Conservation (phyloP, 2,888 invertebrate genomes). For the Leptopterna dolabrata region DNA sequence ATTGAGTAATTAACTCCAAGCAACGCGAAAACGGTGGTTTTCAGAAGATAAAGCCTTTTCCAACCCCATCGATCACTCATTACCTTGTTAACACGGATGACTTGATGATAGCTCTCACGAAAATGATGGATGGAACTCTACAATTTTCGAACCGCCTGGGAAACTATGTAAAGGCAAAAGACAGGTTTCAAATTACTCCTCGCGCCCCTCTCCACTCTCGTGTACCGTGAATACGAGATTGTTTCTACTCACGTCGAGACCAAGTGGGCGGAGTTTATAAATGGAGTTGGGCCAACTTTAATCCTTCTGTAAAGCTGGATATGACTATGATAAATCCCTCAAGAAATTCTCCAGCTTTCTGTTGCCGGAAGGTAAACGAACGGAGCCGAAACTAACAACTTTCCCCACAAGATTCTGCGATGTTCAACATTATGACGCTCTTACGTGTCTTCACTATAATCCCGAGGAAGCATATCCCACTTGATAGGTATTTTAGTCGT, state of each 20-base stretch:
- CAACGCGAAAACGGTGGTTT: background rate
- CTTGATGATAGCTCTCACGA: background rate
- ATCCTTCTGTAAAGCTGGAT: conserved; percentile 37
- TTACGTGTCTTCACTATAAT: background rate
- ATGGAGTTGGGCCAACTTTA: conserved; percentile 35
- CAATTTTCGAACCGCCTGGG: background rate
- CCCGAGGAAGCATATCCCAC: too few relatives aligned
- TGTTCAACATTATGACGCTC: background rate
- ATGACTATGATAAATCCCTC: conserved; percentile 44
- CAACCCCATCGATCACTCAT: conserved; percentile 27
- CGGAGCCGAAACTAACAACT: background rate
- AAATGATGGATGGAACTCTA: conserved; percentile 18
- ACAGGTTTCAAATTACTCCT: conserved; percentile 34
- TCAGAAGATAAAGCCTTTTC: background rate
- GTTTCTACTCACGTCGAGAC: conserved; percentile 18
- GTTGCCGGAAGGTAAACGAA: background rate
- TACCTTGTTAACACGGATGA: conserved; percentile 28
- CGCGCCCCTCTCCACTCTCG: background rate
- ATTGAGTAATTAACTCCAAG: background rate
- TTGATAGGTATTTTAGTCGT: too few relatives aligned
- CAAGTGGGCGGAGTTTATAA: conserved; percentile 29
- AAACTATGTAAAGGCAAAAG: conserved; percentile 23
- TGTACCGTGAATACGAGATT: conserved; percentile 11
- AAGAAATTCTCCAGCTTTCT: conserved; percentile 2
- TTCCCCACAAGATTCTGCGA: background rate